Percentiles rank a stretch among this genome's conserved stretches.
Conservation (phyloP, 2,888 invertebrate genomes). For the Biston stratarius region DNA sequence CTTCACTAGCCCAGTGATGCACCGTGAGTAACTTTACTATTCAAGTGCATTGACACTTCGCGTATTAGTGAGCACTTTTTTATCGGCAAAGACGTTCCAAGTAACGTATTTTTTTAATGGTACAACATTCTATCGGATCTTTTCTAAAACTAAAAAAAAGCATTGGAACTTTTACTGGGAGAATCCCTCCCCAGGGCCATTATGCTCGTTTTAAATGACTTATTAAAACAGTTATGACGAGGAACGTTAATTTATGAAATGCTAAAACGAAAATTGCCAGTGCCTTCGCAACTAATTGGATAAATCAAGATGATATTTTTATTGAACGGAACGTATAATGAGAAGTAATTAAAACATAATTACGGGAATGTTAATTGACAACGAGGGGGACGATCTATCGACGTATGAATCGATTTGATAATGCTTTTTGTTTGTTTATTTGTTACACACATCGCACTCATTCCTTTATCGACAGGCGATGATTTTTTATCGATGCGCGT, state of each 20-base stretch:
- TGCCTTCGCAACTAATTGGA: constrained; percentile 53
- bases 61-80: constrained; percentile 67
- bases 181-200: constrained; percentile 21
- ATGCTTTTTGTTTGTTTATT: constrained; percentile 50
- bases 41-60: constrained; percentile 65
- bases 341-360: constrained; percentile 67
- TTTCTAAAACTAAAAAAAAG: constrained; percentile 18
- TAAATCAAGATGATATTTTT: constrained; percentile 59
- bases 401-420: constrained; percentile 54
- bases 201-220: constrained; percentile 37
- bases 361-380: constrained; percentile 76
- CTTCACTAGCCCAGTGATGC: constrained; percentile 54
- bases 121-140: constrained; percentile 1
- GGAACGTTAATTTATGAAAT: constrained; percentile 49
- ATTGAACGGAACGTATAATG: constrained; percentile 64
- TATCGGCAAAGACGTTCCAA: constrained; percentile 57
- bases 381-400: constrained; percentile 57
- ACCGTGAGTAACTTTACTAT: constrained; percentile 45
- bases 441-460: constrained; percentile 30
- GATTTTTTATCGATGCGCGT: constrained; percentile 45
- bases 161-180: constrained; percentile 11
- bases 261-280: constrained; percentile 54
- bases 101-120: constrained; percentile 39
- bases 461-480: constrained; percentile 39
- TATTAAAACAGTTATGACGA: constrained; percentile 40